Conservation (phyloP, 2,113 vertebrate genomes). For the Agelaius phoeniceus region DNA sequence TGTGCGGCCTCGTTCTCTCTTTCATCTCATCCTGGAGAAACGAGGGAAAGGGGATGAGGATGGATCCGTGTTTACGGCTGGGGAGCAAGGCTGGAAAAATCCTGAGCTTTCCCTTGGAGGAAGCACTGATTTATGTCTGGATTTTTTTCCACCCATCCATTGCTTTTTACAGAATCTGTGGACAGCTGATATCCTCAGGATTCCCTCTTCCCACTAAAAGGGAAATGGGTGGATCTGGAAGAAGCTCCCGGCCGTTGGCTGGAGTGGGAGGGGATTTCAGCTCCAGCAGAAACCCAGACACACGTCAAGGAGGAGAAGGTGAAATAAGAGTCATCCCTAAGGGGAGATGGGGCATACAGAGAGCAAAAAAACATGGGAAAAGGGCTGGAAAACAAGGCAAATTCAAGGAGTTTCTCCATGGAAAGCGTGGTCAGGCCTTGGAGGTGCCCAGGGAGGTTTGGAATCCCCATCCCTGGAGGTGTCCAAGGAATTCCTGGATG, state of each 20-base stretch:
- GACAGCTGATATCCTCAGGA: not conserved
- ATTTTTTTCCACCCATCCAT: not conserved
- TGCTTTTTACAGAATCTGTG: not conserved
- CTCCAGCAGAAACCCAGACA: not conserved
- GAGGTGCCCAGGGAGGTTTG: not conserved
- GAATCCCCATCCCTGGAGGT: not conserved
- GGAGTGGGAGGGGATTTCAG: not conserved
- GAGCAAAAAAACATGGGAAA: not conserved
- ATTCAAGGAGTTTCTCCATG: not conserved
- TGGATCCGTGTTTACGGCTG: rapidly evolving
- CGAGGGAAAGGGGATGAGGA: not conserved
- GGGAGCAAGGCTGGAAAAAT: not conserved
- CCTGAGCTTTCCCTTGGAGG: not conserved
- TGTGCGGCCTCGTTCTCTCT: not conserved
- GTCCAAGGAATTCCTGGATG: not conserved
- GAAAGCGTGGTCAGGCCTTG: rapidly evolving
- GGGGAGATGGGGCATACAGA: rapidly evolving
- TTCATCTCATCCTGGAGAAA: not conserved
- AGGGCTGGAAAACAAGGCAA: not conserved
- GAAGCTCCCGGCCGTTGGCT: not conserved
- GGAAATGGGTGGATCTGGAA: not conserved
- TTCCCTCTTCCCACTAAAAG: not conserved
- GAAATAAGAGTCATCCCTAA: not conserved
- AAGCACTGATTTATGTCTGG: rapidly evolving
- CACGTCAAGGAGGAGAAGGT: not conserved